Base-by-base conservation (phyloP, 2,797 vertebrate genomes). In the Orientallactaga sibirica region DNA sequence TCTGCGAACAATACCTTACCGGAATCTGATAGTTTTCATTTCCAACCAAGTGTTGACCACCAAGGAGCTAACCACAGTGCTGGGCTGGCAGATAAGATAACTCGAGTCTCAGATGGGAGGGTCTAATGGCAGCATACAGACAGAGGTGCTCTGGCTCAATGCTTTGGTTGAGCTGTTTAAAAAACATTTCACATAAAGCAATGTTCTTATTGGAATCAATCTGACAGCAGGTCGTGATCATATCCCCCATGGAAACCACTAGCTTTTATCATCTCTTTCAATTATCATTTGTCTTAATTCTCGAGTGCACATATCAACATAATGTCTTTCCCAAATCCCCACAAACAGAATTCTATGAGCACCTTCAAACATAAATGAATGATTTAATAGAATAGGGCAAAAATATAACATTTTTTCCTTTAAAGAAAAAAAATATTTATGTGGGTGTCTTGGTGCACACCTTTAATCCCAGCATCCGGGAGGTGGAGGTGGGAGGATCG, bases 111-210 rank as follows among this genome's bases (percentile, higher is more conserved):
- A 62, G 73, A 41, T 48, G 27, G 64, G 33, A 37, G 8, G 66
- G 18, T 43, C 20, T 62, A 71, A 58, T 5, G 52, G 83, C 89
- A 92, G 89, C 61, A 96, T 1, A 58, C 61, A n/a, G 78, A 64
- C 37, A 33, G 55, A 91, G 75, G 64, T 29, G 71, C 62, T 91
- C 90, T 75, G 78, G 79, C 86, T 86, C 80, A 88, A 67, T 58
- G 93, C 73, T 92, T 71, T 77, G 62, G 74, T 75, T 67, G 71
- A 85, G 77, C 93, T 96, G 73, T 96, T 97, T 96, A 97, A 98
- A 95, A 94, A 97, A 96, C 97, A 95, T 97, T 97, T 97, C 96
- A 86, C 77, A 88, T 79, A 93, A 62, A 86, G 93, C 86, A 81
- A 61, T 84, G 73, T 73, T 96, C 96, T 95, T 95, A 75, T 68